These are phyloP conservation scores for Pyrgilauda ruficollis DNA, from an alignment of 2,113 vertebrate genomes.

Conservation along the genomic window DNA sequence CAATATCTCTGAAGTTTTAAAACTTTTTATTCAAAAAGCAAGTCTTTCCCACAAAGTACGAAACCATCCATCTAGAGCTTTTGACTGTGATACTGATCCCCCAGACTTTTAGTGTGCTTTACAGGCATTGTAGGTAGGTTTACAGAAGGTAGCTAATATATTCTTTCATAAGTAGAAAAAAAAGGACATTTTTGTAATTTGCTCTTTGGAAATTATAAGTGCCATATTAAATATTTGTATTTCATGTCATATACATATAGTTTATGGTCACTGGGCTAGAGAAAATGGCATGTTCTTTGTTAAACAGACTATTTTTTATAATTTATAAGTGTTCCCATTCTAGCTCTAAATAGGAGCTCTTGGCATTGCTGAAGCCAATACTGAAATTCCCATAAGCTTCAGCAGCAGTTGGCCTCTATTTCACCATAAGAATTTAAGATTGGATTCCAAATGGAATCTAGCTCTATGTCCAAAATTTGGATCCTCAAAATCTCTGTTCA, in stretches of 20 bases:
- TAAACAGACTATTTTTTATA: background rate
- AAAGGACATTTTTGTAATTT: background rate
- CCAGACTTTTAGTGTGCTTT: background rate
- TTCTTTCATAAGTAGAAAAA: background rate
- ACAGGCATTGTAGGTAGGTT: background rate
- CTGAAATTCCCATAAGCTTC: background rate
- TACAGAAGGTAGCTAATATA: background rate
- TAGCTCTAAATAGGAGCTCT: background rate
- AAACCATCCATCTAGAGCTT: background rate
- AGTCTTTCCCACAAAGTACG: constrained; percentile 12
- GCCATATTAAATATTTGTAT: background rate
- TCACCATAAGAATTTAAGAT: background rate
- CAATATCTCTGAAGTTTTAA: constrained; percentile 16
- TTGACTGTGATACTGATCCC: background rate
- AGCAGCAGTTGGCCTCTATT: background rate
- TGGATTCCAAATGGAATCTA: background rate
- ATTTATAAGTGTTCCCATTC: background rate
- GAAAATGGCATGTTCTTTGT: background rate
- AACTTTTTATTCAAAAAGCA: constrained; percentile 17
- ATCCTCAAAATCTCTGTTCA: background rate
- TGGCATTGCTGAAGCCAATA: background rate
- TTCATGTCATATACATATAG: background rate
- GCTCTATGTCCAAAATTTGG: background rate
- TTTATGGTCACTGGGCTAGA: background rate
- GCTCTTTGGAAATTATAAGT: background rate